These are phyloP conservation scores for Tribolium castaneum DNA, from an alignment of 1,140 invertebrate species.

Conservation along the genomic window DNA sequence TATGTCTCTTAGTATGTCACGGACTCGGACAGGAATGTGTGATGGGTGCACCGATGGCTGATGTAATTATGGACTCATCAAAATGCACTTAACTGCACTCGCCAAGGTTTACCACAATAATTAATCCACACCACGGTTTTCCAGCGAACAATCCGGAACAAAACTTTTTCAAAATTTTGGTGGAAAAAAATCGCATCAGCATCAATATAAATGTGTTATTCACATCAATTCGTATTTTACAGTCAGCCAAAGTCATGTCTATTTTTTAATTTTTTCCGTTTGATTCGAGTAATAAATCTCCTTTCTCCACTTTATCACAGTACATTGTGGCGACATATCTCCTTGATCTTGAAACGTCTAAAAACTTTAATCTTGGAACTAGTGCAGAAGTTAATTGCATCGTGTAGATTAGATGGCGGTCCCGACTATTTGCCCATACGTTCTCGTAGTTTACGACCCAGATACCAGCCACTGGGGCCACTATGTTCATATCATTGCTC, in stretches of 20 bases:
- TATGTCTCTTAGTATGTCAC: constrained; percentile 4
- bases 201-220: too few species aligned
- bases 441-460: not conserved
- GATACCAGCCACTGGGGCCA: not conserved
- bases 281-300: not conserved
- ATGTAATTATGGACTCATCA: constrained; percentile 22
- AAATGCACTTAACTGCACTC: constrained; percentile 17
- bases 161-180: not conserved
- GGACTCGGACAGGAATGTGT: constrained; percentile 1
- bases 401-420: not conserved
- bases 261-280: not conserved
- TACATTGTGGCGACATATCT: not conserved
- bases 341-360: not conserved
- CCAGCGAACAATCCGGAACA: not conserved
- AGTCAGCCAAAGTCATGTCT: not conserved
- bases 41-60: not conserved
- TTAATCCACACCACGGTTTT: not conserved
- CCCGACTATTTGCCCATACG: not conserved
- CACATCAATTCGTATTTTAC: too few species aligned
- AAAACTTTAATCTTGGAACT: not conserved
- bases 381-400: not conserved
- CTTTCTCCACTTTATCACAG: not conserved
- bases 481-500: not conserved
- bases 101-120: not conserved
- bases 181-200: too few species aligned